A percentile compares a stretch with the other conserved stretches of the same genome.
phyloP scores from a whole-genome alignment of 2,113 vertebrate species.

The Rhynchomys soricoides region DNA sequence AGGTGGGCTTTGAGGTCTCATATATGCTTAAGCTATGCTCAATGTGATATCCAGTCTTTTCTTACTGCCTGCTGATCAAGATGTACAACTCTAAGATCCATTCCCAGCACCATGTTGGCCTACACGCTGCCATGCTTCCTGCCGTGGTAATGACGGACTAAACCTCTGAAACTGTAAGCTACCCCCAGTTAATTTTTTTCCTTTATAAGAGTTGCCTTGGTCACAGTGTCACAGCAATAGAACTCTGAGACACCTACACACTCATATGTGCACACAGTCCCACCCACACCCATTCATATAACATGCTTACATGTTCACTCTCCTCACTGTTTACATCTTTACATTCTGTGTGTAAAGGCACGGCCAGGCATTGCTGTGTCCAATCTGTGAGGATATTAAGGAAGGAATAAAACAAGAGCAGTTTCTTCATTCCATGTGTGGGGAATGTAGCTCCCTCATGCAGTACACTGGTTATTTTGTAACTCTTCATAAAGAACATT shows the following conservation, averaged over 20 bases:
- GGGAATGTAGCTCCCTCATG: constrained; percentile 5
- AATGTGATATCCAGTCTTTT: background rate
- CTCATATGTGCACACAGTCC: background rate
- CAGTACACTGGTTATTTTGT: background rate
- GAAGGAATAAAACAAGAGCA: background rate
- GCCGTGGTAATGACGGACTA: background rate
- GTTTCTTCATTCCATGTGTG: background rate
- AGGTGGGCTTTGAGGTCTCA: background rate
- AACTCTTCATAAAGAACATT: background rate
- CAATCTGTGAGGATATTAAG: background rate
- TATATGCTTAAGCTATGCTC: background rate
- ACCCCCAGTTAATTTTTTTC: background rate
- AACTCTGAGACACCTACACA: background rate
- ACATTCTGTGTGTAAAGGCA: background rate
- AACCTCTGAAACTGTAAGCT: background rate
- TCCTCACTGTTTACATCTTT: background rate
- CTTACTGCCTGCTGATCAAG: background rate
- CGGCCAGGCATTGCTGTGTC: background rate
- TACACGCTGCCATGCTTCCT: background rate
- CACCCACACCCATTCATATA: background rate
- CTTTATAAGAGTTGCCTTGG: background rate
- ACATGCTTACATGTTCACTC: background rate
- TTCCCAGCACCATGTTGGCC: background rate
- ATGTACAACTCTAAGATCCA: background rate
- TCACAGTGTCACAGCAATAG: background rate